Conservation (phyloP, 92 coral and sea anemone genomes). For the Zoanthus sociatus region DNA sequence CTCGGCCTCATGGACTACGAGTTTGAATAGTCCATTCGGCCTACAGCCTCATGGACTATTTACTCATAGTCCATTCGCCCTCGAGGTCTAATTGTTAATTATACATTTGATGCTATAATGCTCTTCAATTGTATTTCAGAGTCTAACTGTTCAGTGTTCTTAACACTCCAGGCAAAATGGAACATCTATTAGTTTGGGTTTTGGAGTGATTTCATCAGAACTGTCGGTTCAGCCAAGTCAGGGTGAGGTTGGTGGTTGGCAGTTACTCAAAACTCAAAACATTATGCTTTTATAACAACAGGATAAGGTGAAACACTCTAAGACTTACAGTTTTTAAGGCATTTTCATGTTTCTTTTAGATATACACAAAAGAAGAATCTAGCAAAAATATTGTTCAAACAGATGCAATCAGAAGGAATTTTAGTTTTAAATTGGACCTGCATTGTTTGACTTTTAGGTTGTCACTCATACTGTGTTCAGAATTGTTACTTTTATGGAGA, state of each 20-base stretch:
- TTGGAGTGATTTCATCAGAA: not conserved
- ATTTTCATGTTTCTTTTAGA: not conserved
- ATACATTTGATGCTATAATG: too few relatives aligned
- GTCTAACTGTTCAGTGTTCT: slow-evolving; percentile 60
- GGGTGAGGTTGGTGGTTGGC: slow-evolving; percentile 59
- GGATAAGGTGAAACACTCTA: not conserved
- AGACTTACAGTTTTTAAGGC: not conserved
- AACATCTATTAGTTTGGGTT: slow-evolving; percentile 21
- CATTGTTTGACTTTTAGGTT: too few relatives aligned
- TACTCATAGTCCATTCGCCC: too few relatives aligned
- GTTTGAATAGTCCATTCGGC: too few relatives aligned
- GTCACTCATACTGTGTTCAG: not conserved
- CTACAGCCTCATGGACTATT: too few relatives aligned
- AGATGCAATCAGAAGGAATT: not conserved
- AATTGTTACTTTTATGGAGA: not conserved
- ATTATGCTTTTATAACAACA: not conserved
- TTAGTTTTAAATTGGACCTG: not conserved
- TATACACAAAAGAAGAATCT: not conserved
- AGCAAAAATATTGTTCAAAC: not conserved
- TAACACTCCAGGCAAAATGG: slow-evolving; percentile 83
- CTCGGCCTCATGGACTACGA: too few relatives aligned
- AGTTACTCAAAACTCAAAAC: not conserved
- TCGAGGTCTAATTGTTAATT: too few relatives aligned
- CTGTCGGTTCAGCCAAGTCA: slow-evolving; percentile 41
- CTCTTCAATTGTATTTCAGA: not conserved